phyloP scores from a whole-genome alignment of 2,888 invertebrate species.

The Andrena praecox region DNA sequence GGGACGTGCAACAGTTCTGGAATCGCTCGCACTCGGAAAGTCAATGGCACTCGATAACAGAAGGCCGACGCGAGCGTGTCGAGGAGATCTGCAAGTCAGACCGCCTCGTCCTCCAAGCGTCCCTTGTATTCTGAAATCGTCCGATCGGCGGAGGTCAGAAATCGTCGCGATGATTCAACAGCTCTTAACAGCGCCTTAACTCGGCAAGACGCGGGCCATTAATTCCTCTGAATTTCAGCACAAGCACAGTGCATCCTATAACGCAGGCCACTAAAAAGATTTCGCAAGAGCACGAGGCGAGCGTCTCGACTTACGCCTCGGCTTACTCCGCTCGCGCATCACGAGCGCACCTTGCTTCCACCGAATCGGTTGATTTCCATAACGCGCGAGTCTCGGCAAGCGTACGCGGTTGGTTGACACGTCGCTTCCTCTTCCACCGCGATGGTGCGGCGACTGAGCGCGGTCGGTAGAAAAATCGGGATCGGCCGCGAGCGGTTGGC shows the following conservation, averaged over 20 bases:
- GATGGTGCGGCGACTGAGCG: background rate
- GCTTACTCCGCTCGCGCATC: background rate
- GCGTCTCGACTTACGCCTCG: no score
- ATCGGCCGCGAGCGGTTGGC: constrained; percentile 14
- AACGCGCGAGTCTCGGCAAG: background rate
- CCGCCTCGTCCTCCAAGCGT: background rate
- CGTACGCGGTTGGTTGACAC: background rate
- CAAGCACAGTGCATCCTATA: no score
- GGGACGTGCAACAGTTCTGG: constrained; percentile 3
- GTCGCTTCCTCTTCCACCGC: background rate
- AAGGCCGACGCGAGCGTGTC: background rate
- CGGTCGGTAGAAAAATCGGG: constrained; percentile 48
- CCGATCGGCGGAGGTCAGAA: background rate
- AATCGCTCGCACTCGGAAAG: constrained; percentile 2
- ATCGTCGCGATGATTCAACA: background rate
- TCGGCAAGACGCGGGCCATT: no score
- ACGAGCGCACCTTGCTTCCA: background rate
- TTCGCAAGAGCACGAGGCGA: no score
- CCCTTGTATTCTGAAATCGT: background rate
- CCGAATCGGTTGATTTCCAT: background rate
- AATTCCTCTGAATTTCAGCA: no score
- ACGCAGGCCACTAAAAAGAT: no score
- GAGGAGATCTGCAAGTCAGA: background rate
- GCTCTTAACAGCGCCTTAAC: no score
- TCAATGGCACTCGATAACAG: background rate